phyloP scores from a whole-genome alignment of 2,797 vertebrate genomes.

The Hydrolagus colliei region DNA sequence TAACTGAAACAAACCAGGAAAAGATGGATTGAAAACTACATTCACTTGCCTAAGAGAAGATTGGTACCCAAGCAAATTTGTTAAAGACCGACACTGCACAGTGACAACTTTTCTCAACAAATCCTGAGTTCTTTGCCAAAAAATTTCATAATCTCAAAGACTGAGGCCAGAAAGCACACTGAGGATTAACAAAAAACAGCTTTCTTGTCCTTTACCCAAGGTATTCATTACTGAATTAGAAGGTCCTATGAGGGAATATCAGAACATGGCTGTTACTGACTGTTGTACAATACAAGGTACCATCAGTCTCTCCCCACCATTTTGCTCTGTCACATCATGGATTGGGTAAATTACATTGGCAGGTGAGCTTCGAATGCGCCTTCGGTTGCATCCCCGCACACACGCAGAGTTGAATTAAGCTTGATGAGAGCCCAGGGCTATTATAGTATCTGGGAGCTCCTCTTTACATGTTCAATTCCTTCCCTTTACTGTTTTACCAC shows the following conservation, averaged over 20 bases:
- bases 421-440: no score
- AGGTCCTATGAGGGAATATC: neutral
- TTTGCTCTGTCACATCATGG: no score
- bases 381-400: no score
- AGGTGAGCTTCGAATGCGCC: no score
- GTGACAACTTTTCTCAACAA: conserved; percentile 4
- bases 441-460: no score
- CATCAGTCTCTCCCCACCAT: neutral
- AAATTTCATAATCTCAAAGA: neutral
- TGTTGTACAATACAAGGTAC: neutral
- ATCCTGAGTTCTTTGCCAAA: neutral
- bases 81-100: neutral
- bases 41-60: conserved; percentile 5
- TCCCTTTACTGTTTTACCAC: no score
- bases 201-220: neutral
- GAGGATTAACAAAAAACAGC: neutral
- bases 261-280: neutral
- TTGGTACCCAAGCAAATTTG: neutral
- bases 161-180: neutral
- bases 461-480: no score
- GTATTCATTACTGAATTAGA: neutral
- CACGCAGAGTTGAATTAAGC: no score
- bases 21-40: conserved; percentile 20
- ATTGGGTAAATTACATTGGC: no score
- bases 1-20: neutral